phyloP scores from a whole-genome alignment of 2,888 invertebrate genomes.

The Pherbina coryleti region DNA sequence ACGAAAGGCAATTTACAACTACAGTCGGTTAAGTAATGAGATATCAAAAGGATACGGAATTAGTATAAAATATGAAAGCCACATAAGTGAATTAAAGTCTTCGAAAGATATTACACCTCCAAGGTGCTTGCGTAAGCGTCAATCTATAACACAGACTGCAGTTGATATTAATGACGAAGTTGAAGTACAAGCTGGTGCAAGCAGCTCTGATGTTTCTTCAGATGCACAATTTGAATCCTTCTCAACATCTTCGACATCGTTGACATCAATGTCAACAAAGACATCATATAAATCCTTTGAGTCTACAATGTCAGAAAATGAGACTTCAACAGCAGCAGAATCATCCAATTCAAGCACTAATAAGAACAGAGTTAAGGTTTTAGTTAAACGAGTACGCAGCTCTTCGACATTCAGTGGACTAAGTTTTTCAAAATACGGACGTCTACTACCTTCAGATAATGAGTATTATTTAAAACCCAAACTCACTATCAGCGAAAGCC shows the following conservation, averaged over 20 bases:
- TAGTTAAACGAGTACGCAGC: neutral
- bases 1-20: neutral
- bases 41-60: neutral
- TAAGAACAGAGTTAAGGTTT: neutral
- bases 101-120: neutral
- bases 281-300: neutral
- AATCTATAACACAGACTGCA: neutral
- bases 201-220: neutral
- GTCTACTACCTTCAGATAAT: neutral
- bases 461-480: neutral
- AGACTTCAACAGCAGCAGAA: neutral
- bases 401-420: too few relatives aligned
- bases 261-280: neutral
- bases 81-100: neutral
- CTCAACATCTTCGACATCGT: neutral
- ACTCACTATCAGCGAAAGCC: neutral
- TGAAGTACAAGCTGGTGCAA: neutral
- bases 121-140: neutral
- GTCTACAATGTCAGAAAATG: neutral
- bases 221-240: neutral
- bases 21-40: neutral
- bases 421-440: neutral
- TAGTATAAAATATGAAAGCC: neutral
- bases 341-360: neutral
- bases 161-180: neutral